These are phyloP conservation scores for Phyllotis vaccarum DNA, from an alignment of 2,797 vertebrate species.

Conservation along the genomic window DNA sequence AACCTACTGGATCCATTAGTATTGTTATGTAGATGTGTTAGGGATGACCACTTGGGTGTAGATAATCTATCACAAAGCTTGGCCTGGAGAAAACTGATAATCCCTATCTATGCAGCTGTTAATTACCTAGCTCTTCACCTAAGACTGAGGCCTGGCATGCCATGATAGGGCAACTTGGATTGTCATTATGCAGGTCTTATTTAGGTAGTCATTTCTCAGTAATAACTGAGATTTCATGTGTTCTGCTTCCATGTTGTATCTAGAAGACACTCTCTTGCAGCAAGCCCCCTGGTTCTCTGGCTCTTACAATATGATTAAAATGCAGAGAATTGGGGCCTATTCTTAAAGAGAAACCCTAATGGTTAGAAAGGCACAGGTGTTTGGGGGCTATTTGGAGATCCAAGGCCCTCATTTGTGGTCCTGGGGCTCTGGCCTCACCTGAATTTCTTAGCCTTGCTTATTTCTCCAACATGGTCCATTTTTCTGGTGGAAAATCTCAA, in stretches of 20 bases:
- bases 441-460: background rate
- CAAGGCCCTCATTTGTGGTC: background rate
- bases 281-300: background rate
- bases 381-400: background rate
- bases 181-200: background rate
- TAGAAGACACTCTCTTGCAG: background rate
- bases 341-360: background rate
- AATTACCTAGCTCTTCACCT: background rate
- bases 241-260: background rate
- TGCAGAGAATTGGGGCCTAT: background rate
- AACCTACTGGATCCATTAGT: background rate
- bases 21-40: background rate
- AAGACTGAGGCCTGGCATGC: background rate
- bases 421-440: background rate
- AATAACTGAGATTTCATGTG: background rate
- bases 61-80: background rate
- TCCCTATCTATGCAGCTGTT: background rate
- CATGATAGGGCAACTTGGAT: background rate
- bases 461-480: background rate
- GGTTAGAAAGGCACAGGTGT: background rate
- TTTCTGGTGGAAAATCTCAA: background rate
- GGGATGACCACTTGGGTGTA: background rate
- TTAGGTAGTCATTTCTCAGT: background rate
- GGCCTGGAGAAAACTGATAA: background rate
- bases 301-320: background rate